Evolutionary conservation across 1,140 invertebrate species (phyloP).

Genomic region (Hyposmocoma kahamanoa): DNA sequence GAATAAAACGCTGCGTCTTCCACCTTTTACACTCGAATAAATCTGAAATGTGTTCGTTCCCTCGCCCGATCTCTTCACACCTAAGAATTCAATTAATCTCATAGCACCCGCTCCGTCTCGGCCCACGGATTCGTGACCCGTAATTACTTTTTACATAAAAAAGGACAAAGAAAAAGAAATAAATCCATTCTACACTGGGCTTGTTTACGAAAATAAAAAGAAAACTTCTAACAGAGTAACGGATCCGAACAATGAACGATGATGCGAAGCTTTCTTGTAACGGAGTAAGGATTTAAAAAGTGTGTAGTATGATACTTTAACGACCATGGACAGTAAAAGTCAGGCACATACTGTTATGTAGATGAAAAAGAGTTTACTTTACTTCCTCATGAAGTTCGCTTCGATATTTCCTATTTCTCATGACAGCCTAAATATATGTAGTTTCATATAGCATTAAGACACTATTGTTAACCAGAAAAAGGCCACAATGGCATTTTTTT

Average conservation of each 20-base stretch:
- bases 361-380: no score
- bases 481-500: no score
- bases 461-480: no score
- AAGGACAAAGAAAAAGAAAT: conserved; percentile 32
- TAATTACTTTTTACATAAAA: conserved; percentile 59
- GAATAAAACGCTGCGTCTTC: no score
- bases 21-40: no score
- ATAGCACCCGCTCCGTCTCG: conserved; percentile 35
- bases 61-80: conserved; percentile 40
- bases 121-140: conserved; percentile 52
- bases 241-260: conserved; percentile 48
- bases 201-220: conserved; percentile 40
- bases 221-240: conserved; percentile 32
- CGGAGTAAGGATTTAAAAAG: conserved; percentile 16
- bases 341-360: no score
- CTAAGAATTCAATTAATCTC: conserved; percentile 68
- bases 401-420: no score
- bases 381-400: no score
- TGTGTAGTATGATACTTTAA: no score
- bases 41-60: background rate
- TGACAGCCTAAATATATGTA: no score
- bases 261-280: conserved; percentile 32
- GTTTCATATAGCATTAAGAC: no score
- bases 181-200: conserved; percentile 21
- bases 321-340: no score